Conservation (phyloP, 2,113 vertebrate genomes). For the Speoplatyrhinus poulsoni region DNA sequence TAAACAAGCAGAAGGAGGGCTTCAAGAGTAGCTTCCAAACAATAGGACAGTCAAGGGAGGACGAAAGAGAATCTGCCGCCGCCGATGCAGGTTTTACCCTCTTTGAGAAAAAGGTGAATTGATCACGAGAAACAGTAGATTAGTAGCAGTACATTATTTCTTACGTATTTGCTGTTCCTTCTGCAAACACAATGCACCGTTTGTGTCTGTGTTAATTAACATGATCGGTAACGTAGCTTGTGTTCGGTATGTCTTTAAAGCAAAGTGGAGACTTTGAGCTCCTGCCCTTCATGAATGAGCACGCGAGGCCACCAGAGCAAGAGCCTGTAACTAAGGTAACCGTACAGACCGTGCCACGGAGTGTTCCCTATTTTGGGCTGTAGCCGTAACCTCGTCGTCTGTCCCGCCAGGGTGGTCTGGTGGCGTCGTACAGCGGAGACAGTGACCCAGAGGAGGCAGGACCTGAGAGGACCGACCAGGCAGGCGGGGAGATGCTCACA, state of each 20-base stretch:
- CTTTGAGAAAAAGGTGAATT: constrained; percentile 91
- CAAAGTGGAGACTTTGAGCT: constrained; percentile 81
- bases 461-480: constrained; percentile 75
- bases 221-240: neutral
- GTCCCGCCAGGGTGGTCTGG: constrained; percentile 75
- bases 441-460: constrained; percentile 85
- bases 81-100: constrained; percentile 92
- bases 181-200: neutral
- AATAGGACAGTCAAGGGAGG: constrained; percentile 70
- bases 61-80: constrained; percentile 89
- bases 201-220: neutral
- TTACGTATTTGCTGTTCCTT: neutral
- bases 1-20: constrained; percentile 95
- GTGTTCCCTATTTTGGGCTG: neutral
- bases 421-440: constrained; percentile 86
- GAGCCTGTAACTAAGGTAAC: constrained; percentile 71
- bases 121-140: too few species aligned
- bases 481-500: constrained; percentile 82
- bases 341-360: neutral
- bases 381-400: too few species aligned
- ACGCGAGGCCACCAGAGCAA: constrained; percentile 77
- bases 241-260: constrained; percentile 22
- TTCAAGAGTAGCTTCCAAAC: constrained; percentile 89
- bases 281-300: constrained; percentile 77
- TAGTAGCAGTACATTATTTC: too few species aligned